Conservation (phyloP, 2,888 invertebrate species). For the Parasteatoda lunata region DNA sequence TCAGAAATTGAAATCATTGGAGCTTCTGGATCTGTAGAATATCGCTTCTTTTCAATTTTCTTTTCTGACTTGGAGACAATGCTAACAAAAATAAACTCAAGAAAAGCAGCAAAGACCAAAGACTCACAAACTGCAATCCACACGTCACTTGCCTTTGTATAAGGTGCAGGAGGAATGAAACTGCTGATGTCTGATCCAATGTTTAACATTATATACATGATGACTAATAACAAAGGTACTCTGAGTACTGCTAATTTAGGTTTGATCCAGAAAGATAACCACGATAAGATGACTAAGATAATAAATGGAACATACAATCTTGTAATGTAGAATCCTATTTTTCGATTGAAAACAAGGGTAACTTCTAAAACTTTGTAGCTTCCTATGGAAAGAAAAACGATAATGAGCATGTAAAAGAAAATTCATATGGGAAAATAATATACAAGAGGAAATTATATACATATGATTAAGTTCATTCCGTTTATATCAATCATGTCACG, state of each 20-base stretch:
- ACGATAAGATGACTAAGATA: slow-evolving; percentile 21
- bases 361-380: slow-evolving; percentile 11
- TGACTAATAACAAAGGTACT: slow-evolving; percentile 34
- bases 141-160: slow-evolving; percentile 51
- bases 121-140: slow-evolving; percentile 51
- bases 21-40: slow-evolving; percentile 25
- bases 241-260: slow-evolving; percentile 18
- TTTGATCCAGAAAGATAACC: slow-evolving; percentile 54
- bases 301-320: slow-evolving; percentile 47
- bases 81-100: slow-evolving; percentile 33
- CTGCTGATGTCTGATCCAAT: slow-evolving; percentile 12
- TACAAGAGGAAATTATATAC: no score
- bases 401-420: no score
- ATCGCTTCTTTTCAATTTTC: background rate
- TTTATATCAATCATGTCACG: no score
- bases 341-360: slow-evolving; percentile 25
- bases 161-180: slow-evolving; percentile 25
- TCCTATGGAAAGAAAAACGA: slow-evolving; percentile 14
- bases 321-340: slow-evolving; percentile 39
- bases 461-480: no score
- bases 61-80: slow-evolving; percentile 10
- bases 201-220: slow-evolving; percentile 34
- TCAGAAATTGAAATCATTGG: slow-evolving; percentile 12
- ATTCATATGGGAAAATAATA: no score
- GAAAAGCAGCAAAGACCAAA: slow-evolving; percentile 38